These are phyloP conservation scores for Brienomyrus brachyistius DNA, from an alignment of 2,113 vertebrate genomes.

Conservation along the genomic window DNA sequence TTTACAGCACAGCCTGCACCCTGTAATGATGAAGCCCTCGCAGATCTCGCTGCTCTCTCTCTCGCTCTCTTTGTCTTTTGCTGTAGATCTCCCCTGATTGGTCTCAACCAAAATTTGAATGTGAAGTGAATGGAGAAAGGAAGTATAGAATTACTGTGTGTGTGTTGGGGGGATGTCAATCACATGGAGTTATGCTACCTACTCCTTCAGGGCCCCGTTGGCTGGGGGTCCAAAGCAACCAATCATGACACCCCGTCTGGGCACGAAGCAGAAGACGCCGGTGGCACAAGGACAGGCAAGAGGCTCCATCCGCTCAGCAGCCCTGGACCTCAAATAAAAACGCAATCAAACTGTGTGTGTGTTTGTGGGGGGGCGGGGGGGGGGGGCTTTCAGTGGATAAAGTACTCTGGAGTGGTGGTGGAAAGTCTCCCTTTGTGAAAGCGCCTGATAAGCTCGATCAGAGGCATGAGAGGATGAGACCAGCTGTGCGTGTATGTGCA, in stretches of 20 bases:
- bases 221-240: background rate
- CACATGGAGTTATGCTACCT: background rate
- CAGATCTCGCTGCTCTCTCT: too few relatives aligned
- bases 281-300: background rate
- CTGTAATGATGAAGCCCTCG: background rate
- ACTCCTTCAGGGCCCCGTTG: background rate
- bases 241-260: background rate
- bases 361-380: background rate
- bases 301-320: background rate
- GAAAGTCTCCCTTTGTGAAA: conserved; percentile 8
- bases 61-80: background rate
- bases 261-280: background rate
- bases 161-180: background rate
- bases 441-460: conserved; percentile 13
- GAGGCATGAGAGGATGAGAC: background rate
- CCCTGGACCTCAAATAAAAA: background rate
- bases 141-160: background rate
- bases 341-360: background rate
- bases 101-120: conserved; percentile 4
- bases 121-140: background rate
- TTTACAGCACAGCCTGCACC: background rate
- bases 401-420: background rate
- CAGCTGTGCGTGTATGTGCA: background rate
- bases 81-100: background rate
- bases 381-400: background rate